These are phyloP conservation scores for Scaptomyza polygonia DNA, from an alignment of 2,888 invertebrate genomes.

Conservation along the genomic window DNA sequence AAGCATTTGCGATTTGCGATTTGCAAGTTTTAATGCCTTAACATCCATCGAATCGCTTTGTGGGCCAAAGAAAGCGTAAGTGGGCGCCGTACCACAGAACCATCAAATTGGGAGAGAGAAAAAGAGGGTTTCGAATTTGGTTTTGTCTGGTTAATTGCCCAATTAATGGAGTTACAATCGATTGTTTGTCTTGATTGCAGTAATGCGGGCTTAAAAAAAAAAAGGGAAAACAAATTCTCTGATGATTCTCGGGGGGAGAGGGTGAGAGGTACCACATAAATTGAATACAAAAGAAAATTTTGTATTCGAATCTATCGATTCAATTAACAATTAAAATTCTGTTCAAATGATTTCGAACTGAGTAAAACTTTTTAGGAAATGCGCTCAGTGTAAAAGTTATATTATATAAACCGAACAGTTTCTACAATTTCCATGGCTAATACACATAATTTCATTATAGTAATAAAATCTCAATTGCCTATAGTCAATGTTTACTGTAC, in stretches of 20 bases:
- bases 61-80: slow-evolving; percentile 65
- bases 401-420: too few species aligned
- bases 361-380: too few species aligned
- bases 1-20: slow-evolving; percentile 40
- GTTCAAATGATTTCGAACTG: too few species aligned
- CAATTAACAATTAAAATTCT: background rate
- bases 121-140: background rate
- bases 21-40: slow-evolving; percentile 36
- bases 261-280: background rate
- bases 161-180: slow-evolving; percentile 59
- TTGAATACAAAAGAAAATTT: background rate
- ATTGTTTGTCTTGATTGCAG: slow-evolving; percentile 56
- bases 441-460: too few species aligned
- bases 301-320: background rate
- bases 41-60: slow-evolving; percentile 12
- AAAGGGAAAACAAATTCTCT: background rate
- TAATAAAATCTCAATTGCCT: background rate
- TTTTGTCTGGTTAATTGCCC: slow-evolving; percentile 54
- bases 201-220: slow-evolving; percentile 42
- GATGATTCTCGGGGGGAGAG: background rate
- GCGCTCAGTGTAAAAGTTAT: too few species aligned
- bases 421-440: too few species aligned
- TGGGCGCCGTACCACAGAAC: slow-evolving; percentile 43
- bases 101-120: slow-evolving; percentile 9
- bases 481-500: slow-evolving; percentile 18